Conservation (phyloP, 2,888 invertebrate genomes). For the Melieria omissa region DNA sequence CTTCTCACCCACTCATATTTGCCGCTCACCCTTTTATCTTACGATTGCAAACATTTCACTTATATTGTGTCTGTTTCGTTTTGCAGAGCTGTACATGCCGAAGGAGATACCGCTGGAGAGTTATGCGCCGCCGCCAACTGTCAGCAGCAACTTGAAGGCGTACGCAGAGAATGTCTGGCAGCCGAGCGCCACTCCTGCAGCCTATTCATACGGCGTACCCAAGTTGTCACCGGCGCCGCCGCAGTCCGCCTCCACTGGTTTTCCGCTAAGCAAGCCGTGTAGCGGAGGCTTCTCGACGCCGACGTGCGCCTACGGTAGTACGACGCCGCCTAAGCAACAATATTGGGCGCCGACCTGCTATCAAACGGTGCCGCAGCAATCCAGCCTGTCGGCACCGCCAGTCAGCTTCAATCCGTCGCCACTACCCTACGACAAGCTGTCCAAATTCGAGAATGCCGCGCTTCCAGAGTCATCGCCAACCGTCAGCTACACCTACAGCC, state of each 20-base stretch:
- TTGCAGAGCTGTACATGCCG: slow-evolving; percentile 63
- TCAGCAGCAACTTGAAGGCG: not conserved
- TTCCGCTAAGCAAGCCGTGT: slow-evolving; percentile 30
- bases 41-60: too few relatives aligned
- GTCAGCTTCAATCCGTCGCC: slow-evolving; percentile 62
- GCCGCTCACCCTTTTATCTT: too few relatives aligned
- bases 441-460: slow-evolving; percentile 57
- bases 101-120: slow-evolving; percentile 64
- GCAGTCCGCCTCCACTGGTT: not conserved
- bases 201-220: not conserved
- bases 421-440: slow-evolving; percentile 60
- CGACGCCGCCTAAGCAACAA: slow-evolving; percentile 48
- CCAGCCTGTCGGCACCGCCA: slow-evolving; percentile 45
- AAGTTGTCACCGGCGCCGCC: not conserved
- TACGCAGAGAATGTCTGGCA: not conserved
- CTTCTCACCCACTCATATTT: too few relatives aligned
- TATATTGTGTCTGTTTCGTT: too few relatives aligned
- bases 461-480: not conserved
- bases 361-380: slow-evolving; percentile 47
- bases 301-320: slow-evolving; percentile 17
- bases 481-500: slow-evolving; percentile 14
- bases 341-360: slow-evolving; percentile 50
- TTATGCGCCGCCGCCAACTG: slow-evolving; percentile 60
- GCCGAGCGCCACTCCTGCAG: not conserved
- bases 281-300: slow-evolving; percentile 26